These are phyloP conservation scores for Drosophila hawaiiensis DNA, from an alignment of 2,888 invertebrate species.

Conservation along the genomic window DNA sequence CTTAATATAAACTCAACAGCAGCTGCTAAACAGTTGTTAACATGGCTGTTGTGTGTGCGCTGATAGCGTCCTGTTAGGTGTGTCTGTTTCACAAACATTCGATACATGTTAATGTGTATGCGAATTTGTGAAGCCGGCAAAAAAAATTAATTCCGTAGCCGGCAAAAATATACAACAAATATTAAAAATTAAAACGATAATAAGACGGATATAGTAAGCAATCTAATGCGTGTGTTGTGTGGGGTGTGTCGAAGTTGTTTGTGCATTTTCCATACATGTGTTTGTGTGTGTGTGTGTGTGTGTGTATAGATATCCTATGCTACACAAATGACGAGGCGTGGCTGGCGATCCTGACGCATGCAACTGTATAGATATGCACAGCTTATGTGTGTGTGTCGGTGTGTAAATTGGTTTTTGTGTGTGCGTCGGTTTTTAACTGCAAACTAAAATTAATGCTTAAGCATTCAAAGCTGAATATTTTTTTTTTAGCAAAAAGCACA, in stretches of 20 bases:
- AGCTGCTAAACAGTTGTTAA: not conserved
- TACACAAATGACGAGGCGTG: conserved; percentile 30
- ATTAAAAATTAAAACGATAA: conserved; percentile 2
- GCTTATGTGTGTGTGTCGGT: not conserved
- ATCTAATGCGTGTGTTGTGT: not conserved
- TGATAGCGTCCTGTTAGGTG: conserved; percentile 24
- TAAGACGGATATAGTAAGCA: not conserved
- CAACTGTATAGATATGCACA: conserved; percentile 13
- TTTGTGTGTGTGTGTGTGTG: not conserved
- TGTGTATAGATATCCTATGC: conserved; percentile 9
- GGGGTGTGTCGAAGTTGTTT: not conserved
- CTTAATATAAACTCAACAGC: not conserved
- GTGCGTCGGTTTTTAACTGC: not conserved
- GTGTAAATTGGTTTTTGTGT: conserved; percentile 1
- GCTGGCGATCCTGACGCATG: conserved; percentile 25
- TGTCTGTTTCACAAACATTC: conserved; percentile 22
- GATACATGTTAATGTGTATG: conserved; percentile 24
- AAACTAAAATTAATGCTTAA: not conserved
- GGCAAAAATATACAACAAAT: conserved; percentile 8
- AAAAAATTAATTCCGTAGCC: conserved; percentile 21
- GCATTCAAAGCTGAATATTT: not conserved
- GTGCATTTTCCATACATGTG: not conserved
- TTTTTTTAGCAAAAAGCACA: not conserved
- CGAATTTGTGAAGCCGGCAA: conserved; percentile 47
- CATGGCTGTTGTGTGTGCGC: conserved; percentile 1